phyloP scores from a whole-genome alignment of 2,888 invertebrate genomes.

The Volucella zonaria region DNA sequence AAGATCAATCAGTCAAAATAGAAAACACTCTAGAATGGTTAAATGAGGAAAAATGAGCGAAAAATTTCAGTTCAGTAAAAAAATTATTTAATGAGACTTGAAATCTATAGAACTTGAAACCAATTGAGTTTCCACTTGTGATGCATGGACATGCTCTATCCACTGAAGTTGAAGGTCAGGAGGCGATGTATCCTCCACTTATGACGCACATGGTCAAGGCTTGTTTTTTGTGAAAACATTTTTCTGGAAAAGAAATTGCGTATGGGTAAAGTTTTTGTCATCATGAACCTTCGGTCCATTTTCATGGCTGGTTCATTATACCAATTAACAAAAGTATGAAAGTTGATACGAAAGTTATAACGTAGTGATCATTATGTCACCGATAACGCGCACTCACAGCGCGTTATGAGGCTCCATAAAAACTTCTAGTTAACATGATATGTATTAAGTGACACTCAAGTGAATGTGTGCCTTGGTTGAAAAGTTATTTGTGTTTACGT shows the following conservation, averaged over 20 bases:
- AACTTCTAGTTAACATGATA: not conserved
- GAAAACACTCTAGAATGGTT: too few relatives aligned
- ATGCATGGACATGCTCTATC: too few relatives aligned
- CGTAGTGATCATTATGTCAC: not conserved
- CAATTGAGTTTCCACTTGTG: too few relatives aligned
- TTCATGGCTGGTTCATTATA: conserved; percentile 18
- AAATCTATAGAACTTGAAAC: too few relatives aligned
- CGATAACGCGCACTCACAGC: not conserved
- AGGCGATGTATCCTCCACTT: too few relatives aligned
- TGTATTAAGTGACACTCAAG: not conserved
- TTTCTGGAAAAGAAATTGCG: not conserved
- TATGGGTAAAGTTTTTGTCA: conserved; percentile 26
- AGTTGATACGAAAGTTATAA: not conserved
- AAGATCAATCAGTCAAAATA: too few relatives aligned
- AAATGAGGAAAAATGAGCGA: too few relatives aligned
- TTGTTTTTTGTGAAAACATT: not conserved
- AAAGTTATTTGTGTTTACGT: too few relatives aligned
- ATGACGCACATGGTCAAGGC: too few relatives aligned
- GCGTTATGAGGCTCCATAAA: not conserved
- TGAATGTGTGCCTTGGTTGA: not conserved
- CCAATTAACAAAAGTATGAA: conserved; percentile 18
- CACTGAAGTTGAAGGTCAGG: too few relatives aligned
- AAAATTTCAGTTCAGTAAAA: too few relatives aligned
- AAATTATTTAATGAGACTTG: too few relatives aligned
- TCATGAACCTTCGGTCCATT: conserved; percentile 2